Evolutionary conservation across 2,797 vertebrate genomes (phyloP).

Genomic region (Enteromius treurensis): DNA sequence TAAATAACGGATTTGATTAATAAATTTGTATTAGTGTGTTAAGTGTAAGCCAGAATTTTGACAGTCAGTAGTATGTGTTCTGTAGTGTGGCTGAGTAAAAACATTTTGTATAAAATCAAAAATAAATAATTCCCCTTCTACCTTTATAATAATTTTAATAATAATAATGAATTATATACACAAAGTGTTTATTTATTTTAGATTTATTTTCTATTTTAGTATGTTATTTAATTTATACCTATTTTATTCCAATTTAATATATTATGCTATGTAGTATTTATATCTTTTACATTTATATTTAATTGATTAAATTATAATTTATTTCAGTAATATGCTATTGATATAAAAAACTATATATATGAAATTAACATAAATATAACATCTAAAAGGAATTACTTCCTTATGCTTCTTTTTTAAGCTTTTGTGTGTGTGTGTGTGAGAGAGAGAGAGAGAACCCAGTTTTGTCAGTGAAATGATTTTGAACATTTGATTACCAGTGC

Average conservation of each 20-base stretch:
- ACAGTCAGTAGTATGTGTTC: not conserved
- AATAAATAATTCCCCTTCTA: not conserved
- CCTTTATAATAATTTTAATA: not conserved
- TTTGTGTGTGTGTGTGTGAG: not conserved
- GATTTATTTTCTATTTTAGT: not conserved
- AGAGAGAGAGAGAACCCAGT: not conserved
- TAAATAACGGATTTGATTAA: no score
- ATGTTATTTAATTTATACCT: not conserved
- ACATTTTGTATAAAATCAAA: not conserved
- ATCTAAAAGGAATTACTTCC: not conserved
- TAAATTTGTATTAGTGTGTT: no score
- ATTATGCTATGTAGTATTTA: not conserved
- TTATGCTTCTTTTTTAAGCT: not conserved
- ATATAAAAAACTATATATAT: not conserved
- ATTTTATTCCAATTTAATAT: not conserved
- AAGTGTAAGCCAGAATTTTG: not conserved
- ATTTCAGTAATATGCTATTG: not conserved
- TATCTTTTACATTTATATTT: not conserved
- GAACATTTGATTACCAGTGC: not conserved
- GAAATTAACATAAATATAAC: not conserved
- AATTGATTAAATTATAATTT: not conserved
- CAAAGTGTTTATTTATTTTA: not conserved
- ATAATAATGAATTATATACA: not conserved
- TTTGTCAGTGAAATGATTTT: not conserved
- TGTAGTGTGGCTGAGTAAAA: not conserved